Evolutionary conservation across 1,140 invertebrate genomes (phyloP).

Genomic region (Orchesella cincta): DNA sequence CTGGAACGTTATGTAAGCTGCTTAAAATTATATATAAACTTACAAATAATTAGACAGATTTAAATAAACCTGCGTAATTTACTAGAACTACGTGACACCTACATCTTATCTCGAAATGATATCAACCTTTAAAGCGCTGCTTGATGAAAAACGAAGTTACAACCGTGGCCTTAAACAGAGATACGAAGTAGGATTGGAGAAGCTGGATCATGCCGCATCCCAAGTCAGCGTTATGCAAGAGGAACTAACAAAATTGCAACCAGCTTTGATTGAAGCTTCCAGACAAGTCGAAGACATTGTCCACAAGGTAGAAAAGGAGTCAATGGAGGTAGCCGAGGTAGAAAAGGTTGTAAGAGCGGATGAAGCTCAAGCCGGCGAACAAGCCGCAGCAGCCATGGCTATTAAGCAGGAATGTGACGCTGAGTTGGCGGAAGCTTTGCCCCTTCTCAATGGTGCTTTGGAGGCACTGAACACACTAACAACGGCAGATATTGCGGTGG

Average conservation of each 20-base stretch:
- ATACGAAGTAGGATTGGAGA: conserved; percentile 84
- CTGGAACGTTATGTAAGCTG: conserved; percentile 41
- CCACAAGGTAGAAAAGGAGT: conserved; percentile 77
- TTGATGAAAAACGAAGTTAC: conserved; percentile 73
- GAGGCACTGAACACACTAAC: conserved; percentile 89
- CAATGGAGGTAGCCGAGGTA: conserved; percentile 74
- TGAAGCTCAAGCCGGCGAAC: conserved; percentile 69
- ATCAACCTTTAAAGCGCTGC: conserved; percentile 81
- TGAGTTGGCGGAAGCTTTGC: conserved; percentile 88
- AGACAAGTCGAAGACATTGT: conserved; percentile 79
- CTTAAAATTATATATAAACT: not conserved
- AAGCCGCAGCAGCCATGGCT: conserved; percentile 76
- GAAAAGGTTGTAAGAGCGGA: conserved; percentile 65
- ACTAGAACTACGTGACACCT: conserved; percentile 91
- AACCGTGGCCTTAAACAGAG: conserved; percentile 58
- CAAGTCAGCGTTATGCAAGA: conserved; percentile 84
- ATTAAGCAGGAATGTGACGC: conserved; percentile 96
- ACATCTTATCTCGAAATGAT: conserved; percentile 93
- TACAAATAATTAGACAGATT: not conserved
- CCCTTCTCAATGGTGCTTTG: conserved; percentile 86
- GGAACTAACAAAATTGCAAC: conserved; percentile 80
- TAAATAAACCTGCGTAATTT: conserved; percentile 69
- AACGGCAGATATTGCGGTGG: conserved; percentile 85
- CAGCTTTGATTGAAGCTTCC: conserved; percentile 81
- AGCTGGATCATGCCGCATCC: conserved; percentile 77